phyloP scores from a whole-genome alignment of 2,797 vertebrate genomes.

The Typhlichthys eigenmanni region DNA sequence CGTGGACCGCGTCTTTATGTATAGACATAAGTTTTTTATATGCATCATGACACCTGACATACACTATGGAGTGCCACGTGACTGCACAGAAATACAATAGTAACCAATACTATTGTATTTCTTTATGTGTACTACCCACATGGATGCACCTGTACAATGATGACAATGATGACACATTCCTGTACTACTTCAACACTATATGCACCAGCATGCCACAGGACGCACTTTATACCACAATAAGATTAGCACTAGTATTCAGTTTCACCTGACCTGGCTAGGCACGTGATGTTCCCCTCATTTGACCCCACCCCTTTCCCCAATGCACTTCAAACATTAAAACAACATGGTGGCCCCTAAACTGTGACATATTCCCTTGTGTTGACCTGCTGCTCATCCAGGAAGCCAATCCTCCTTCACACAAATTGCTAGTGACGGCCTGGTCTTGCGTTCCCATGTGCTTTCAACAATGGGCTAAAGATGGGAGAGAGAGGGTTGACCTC shows the following conservation, averaged over 20 bases:
- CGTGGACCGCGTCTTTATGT: not conserved
- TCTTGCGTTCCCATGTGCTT: slow-evolving; percentile 68
- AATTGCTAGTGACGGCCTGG: slow-evolving; percentile 61
- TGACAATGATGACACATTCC: not conserved
- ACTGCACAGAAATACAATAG: no score
- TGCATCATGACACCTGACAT: not conserved
- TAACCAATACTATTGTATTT: not conserved
- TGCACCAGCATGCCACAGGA: slow-evolving; percentile 37
- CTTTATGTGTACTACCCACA: not conserved
- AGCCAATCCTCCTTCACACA: slow-evolving; percentile 57
- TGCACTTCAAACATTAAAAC: slow-evolving; percentile 19
- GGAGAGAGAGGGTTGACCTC: slow-evolving; percentile 60
- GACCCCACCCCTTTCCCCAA: not conserved
- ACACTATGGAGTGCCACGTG: no score
- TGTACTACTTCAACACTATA: not conserved
- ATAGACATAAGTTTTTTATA: not conserved
- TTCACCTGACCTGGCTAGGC: slow-evolving; percentile 35
- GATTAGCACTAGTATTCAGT: slow-evolving; percentile 44
- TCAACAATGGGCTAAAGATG: slow-evolving; percentile 58
- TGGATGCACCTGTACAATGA: not conserved
- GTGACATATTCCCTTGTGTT: slow-evolving; percentile 45
- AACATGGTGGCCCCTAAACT: slow-evolving; percentile 29
- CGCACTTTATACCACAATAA: slow-evolving; percentile 35
- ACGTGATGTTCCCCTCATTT: slow-evolving; percentile 41
- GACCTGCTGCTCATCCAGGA: slow-evolving; percentile 38